Base-by-base conservation (phyloP, 1,140 invertebrate genomes). In the Drosophila pallidifrons region DNA sequence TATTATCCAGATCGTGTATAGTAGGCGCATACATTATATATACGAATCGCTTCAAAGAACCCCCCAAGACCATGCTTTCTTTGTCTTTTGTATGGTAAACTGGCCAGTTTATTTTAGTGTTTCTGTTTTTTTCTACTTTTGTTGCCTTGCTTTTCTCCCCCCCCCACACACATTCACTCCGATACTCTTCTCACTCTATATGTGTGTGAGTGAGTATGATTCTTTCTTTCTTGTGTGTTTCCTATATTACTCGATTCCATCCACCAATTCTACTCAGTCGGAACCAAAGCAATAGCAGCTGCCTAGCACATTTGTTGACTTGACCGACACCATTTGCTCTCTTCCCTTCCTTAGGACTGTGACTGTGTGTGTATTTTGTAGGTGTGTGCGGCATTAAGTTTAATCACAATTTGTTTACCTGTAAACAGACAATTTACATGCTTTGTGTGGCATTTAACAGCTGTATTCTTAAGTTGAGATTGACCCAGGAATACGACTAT, bases 81-180 rank as follows among this genome's bases (percentile, higher is more conserved):
- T 68, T 55, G 57, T 55, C 47, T 51, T 47, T 52, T 46, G 35
- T 52, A 11, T 46, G 51, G 38, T 64, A 52, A 58, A 67, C 55
- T 41, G 52, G 15, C 8, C 46, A 38, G 64, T 73, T 74, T 68
- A 60, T 73, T 73, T 59, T 60, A 49, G 61, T 68, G 16, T 60
- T 57, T 32, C 55, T 60, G 28, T 68, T 47, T 16, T 16, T 74
- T 47, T 51, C 66, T 11, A 67, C 46, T 61, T 55, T 63, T 32
- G 28, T 30, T 38, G 32, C 43, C 30, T 47, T 75, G 51, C 43
- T 61, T 75, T 63, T 49, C 15, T 30, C 57, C 13, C 13, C 52
- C 38, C 30, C 13, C 1, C 52, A 35, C 52, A 55, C 30, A 0
- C 16, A 20, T 6, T 6, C 35, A 30, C 16, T 38, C 1, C 35